phyloP scores from a whole-genome alignment of 2,888 invertebrate genomes.

The Thymelicus lineola region DNA sequence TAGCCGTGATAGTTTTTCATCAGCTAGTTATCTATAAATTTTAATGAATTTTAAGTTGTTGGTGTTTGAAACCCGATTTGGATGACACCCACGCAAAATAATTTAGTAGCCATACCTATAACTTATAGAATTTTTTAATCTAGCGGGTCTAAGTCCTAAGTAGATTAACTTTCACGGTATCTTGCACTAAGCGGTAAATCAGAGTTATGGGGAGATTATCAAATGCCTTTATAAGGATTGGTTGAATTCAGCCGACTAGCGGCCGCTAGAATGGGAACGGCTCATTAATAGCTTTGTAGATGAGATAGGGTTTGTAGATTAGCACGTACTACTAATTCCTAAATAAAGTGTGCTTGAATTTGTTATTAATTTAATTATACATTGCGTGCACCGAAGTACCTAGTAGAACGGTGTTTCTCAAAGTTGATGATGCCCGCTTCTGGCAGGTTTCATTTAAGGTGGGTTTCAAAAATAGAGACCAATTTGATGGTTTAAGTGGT shows the following conservation, averaged over 20 bases:
- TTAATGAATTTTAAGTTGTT: not conserved
- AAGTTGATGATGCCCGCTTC: too few relatives aligned
- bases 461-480: too few relatives aligned
- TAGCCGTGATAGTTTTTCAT: too few relatives aligned
- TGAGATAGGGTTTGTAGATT: not conserved
- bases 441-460: too few relatives aligned
- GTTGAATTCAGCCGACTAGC: not conserved
- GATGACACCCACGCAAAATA: not conserved
- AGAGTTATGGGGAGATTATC: not conserved
- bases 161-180: conserved; percentile 19
- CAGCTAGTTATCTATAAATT: too few relatives aligned
- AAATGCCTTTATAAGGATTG: conserved; percentile 8
- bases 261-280: not conserved
- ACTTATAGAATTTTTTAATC: not conserved
- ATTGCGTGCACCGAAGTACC: too few relatives aligned
- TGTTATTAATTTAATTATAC: too few relatives aligned
- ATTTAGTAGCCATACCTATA: not conserved
- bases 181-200: conserved; percentile 14
- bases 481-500: too few relatives aligned
- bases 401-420: too few relatives aligned
- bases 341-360: too few relatives aligned
- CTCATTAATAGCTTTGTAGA: not conserved
- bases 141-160: conserved; percentile 11
- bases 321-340: not conserved
- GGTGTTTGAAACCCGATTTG: not conserved